These are phyloP conservation scores for Bergia puertoricense DNA, from an alignment of 92 coral and sea anemone genomes.

Conservation along the genomic window DNA sequence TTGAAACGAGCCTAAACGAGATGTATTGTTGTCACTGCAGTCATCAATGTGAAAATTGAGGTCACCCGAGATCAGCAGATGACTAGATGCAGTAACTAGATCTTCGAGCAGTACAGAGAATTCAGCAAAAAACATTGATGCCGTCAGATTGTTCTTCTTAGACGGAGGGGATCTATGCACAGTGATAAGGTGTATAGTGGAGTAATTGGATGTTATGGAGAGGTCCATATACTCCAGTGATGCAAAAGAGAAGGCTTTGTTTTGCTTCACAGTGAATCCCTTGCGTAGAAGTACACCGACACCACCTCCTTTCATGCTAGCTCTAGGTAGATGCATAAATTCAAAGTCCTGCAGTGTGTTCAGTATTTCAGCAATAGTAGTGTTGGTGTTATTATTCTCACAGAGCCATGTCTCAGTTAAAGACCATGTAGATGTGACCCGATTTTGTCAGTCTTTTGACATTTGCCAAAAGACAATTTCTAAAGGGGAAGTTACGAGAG, in stretches of 20 bases:
- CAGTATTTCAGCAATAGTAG: slow-evolving; percentile 31
- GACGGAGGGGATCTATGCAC: slow-evolving; percentile 38
- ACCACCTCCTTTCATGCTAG: not conserved
- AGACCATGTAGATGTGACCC: too few species aligned
- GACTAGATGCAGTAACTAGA: not conserved
- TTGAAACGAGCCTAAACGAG: too few species aligned
- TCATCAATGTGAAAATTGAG: slow-evolving; percentile 1
- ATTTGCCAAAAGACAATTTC: too few species aligned
- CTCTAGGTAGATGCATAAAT: slow-evolving; percentile 2
- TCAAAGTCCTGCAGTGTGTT: slow-evolving; percentile 25
- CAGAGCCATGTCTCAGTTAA: slow-evolving; percentile 39
- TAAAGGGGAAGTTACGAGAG: too few species aligned
- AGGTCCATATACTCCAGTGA: slow-evolving; percentile 41
- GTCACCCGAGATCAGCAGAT: slow-evolving; percentile 9
- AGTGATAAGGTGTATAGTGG: slow-evolving; percentile 11
- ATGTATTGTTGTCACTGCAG: not conserved
- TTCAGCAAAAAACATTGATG: slow-evolving; percentile 37
- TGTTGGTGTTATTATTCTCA: not conserved
- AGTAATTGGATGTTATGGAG: slow-evolving; percentile 16
- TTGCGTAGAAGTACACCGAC: slow-evolving; percentile 24
- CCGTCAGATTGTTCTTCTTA: slow-evolving; percentile 31
- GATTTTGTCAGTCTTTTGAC: too few species aligned
- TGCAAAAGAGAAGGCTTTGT: slow-evolving; percentile 10
- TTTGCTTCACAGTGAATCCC: slow-evolving; percentile 21
- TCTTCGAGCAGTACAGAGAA: slow-evolving; percentile 28